Base-by-base conservation (phyloP, 2,888 invertebrate species). In the Rotaria sp. region DNA sequence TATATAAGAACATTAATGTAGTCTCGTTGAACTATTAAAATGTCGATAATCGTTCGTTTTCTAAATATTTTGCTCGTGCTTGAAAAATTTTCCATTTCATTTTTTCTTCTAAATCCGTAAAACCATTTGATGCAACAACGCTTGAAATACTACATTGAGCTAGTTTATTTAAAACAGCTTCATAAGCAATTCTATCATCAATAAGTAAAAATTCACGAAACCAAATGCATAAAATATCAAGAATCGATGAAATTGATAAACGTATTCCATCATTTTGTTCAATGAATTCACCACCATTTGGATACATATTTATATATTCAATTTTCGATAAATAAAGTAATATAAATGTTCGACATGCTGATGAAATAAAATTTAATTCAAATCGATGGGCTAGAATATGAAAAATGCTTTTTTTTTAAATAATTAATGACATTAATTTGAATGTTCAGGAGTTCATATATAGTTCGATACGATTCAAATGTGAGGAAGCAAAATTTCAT, bases 221-320 rank as follows among this genome's bases (percentile, higher is more conserved):
- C 67, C 67, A 67, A 38, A 67, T 67, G 18, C 67, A 67, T 67
- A 67, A 67, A 67, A 67, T 67, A 21, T 67, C 67, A 21, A 67
- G 4, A 67, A 67, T 67, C 1, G 67, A 38, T 35, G 30, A 30
- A 21, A 67, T 67, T 11, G 35, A 21, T 67, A 67, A 67, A 67
- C 67, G 21, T 35, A 30, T 67, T 7, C 67, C 67, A 67, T 67
- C 67, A 21, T 67, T 38, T 18, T 67, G 67, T 35, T 67, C 7
- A 21, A 67, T 67, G 5, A 67, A 67, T 38, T 67, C 21, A 35
- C 10, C 24, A 26, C 26, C 26, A 26, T 26, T 55, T 10, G 26
- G 10, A 55, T 55, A 10, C 26, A 55, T 55, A 55, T 67, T 67
- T 18, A 18, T 18, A 35, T 30, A 35, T 35, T 67, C 67, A 30